Base-by-base conservation (phyloP, 2,888 invertebrate species). In the Neoaliturus tenellus region DNA sequence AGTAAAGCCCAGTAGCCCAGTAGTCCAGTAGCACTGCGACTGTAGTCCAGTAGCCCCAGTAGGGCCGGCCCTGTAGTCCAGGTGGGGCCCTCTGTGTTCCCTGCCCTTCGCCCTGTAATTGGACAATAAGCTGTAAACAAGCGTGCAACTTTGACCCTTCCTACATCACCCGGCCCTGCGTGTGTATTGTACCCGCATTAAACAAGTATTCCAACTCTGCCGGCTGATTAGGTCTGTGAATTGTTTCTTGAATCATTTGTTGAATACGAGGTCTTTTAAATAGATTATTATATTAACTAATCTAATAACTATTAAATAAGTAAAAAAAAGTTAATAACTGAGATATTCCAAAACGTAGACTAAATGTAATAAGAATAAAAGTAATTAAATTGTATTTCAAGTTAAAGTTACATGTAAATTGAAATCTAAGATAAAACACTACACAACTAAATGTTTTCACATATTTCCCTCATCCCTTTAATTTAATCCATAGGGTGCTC, bases 101-200 rank as follows among this genome's bases (percentile, higher is more conserved):
- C 71, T 48, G 39, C 48, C 48, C 75, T 48, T 28, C 4, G 75
- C 1, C 48, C 75, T 75, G 48, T 75, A 75, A 75, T 75, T 75
- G 75, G 75, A 75, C 75, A 75, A 75, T 75, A 75, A 44, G 75
- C 75, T 75, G 75, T 75, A 75, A 75, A 75, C 75, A 75, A 41
- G 28, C 75, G 28, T 48, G n/a, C n/a, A 75, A 33, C 75, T 48
- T 14, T 17, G 75, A 41, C 75, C 73, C 48, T 8, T 25, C 71
- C 39, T n/a, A 5, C 62, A 31, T 33, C 35, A 33, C 23, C 55
- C 23, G 55, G 55, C 55, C 55, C 14, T 48, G 31, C 3, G 12
- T 62, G 28, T 62, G 10, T 31, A 62, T 62, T 62, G 31, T 62
- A 17, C 28, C 17, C 62, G 17, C 31, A 62, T 62, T 31, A 62